Evolutionary conservation across 2,113 vertebrate species (phyloP).

Genomic region (Glaucomys volans): DNA sequence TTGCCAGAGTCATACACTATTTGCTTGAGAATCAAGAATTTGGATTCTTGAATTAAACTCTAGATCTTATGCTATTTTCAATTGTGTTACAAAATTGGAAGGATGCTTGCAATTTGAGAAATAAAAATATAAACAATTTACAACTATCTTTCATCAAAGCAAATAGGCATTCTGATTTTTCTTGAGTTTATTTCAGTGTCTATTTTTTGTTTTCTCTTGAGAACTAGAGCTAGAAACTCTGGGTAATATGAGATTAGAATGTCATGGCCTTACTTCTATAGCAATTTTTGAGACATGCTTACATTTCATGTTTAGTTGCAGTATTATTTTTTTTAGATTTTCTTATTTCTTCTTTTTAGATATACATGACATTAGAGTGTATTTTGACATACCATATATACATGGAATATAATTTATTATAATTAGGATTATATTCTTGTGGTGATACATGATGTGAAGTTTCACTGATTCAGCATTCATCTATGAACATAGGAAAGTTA

Average conservation of each 20-base stretch:
- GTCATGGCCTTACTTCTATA: background rate
- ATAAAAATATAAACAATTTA: background rate
- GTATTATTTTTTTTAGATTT: background rate
- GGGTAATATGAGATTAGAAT: background rate
- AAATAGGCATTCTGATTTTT: background rate
- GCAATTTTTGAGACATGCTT: background rate
- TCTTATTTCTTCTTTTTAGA: no score
- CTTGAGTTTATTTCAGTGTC: background rate
- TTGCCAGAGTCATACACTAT: conserved; percentile 26
- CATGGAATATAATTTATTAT: no score
- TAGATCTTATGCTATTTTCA: background rate
- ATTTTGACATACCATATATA: no score
- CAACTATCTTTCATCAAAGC: background rate
- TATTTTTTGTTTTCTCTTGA: background rate
- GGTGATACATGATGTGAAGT: no score
- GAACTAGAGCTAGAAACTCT: background rate
- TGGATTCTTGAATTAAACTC: conserved; percentile 14
- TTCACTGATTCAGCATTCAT: no score
- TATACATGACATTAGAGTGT: no score
- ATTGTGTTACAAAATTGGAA: background rate
- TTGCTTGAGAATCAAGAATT: conserved; percentile 46
- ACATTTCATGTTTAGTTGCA: background rate
- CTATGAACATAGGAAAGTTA: no score
- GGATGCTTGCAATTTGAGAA: conserved; percentile 39
- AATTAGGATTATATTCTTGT: no score